phyloP scores from a whole-genome alignment of 2,888 invertebrate species.

The Callinectes sapidus region DNA sequence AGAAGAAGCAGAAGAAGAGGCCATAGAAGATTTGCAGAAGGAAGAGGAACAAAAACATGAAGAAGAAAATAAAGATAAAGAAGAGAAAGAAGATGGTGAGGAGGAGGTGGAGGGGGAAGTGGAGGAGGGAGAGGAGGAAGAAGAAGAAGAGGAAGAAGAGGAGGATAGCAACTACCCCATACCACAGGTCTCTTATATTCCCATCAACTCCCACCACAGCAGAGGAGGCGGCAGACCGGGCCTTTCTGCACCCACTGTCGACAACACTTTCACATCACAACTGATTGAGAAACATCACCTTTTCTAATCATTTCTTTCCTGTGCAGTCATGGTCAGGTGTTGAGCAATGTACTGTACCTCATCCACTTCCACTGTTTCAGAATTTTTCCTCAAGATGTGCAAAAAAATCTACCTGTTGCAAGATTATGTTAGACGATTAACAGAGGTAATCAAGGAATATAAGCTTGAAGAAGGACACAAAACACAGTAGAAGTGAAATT shows the following conservation, averaged over 20 bases:
- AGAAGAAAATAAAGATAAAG: background rate
- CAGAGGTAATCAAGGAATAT: too few relatives aligned
- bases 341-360: too few relatives aligned
- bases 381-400: too few relatives aligned
- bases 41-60: background rate
- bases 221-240: background rate
- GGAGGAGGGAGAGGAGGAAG: background rate
- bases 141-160: constrained; percentile 7
- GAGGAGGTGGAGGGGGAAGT: background rate
- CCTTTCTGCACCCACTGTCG: background rate
- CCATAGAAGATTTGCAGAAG: background rate
- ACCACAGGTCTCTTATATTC: background rate
- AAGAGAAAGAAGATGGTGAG: background rate
- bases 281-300: background rate
- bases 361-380: too few relatives aligned
- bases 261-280: background rate
- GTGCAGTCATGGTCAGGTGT: too few relatives aligned
- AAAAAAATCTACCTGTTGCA: too few relatives aligned
- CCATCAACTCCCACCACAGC: background rate
- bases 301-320: background rate
- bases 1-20: background rate
- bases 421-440: too few relatives aligned
- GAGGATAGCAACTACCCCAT: constrained; percentile 5
- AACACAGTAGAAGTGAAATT: too few relatives aligned
- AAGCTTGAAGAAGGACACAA: too few relatives aligned